Percentiles rank a stretch among this genome's conserved stretches.
phyloP scores from a whole-genome alignment of 2,888 invertebrate species.

The Lasioglossum marginatum region DNA sequence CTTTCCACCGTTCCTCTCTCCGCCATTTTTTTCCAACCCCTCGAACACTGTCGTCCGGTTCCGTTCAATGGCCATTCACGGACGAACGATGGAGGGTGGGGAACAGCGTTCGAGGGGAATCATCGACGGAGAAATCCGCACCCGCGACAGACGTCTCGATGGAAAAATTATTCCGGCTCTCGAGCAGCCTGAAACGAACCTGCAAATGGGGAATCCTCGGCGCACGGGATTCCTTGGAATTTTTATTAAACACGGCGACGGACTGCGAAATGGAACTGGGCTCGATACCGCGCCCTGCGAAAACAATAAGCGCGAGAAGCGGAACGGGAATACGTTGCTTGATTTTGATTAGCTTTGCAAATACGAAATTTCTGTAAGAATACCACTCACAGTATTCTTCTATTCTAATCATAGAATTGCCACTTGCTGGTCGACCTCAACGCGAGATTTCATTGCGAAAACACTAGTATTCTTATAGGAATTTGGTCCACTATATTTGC shows the following conservation, averaged over 20 bases:
- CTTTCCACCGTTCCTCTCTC: neutral
- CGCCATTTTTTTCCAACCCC: neutral
- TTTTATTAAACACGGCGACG: slow-evolving; percentile 33
- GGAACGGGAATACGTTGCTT: neutral
- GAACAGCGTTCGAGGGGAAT: neutral
- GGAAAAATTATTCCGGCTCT: slow-evolving; percentile 61
- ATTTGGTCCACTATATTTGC: too few species aligned
- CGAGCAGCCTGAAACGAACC: slow-evolving; percentile 48
- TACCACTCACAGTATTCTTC: neutral
- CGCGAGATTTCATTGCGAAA: too few species aligned
- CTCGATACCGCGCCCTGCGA: neutral
- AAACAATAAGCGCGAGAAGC: neutral
- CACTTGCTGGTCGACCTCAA: too few species aligned
- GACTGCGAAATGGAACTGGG: neutral
- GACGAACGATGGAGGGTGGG: neutral
- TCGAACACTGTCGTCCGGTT: slow-evolving; percentile 48
- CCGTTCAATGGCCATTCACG: slow-evolving; percentile 58
- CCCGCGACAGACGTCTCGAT: slow-evolving; percentile 53
- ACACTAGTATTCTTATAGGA: too few species aligned
- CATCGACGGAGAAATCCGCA: slow-evolving; percentile 24
- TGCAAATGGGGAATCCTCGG: slow-evolving; percentile 40
- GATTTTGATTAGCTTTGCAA: neutral
- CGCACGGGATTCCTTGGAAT: slow-evolving; percentile 34
- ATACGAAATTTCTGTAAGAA: neutral
- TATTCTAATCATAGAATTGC: too few species aligned